These are phyloP conservation scores for Andrena marginata DNA, from an alignment of 2,888 invertebrate species.

Conservation along the genomic window DNA sequence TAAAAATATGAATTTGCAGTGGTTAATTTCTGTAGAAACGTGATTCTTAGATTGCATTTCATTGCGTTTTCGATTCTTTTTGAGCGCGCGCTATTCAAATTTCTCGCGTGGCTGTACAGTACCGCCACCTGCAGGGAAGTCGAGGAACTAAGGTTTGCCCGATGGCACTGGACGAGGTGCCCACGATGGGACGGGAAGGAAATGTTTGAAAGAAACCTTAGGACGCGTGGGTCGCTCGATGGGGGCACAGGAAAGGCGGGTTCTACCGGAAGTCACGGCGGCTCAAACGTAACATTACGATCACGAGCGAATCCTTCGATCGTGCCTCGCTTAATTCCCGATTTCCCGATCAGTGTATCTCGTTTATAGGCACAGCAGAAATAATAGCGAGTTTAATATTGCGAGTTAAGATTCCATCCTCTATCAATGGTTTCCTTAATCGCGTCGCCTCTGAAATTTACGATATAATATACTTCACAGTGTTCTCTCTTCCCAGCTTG, in stretches of 20 bases:
- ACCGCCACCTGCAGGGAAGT: constrained; percentile 22
- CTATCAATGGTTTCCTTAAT: background rate
- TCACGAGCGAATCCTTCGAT: constrained; percentile 37
- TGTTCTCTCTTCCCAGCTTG: background rate
- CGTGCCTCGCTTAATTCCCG: constrained; percentile 37
- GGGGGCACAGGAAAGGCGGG: constrained; percentile 53
- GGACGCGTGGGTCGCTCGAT: constrained; percentile 36
- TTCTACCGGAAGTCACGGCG: constrained; percentile 63
- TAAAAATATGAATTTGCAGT: no score
- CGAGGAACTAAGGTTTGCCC: constrained; percentile 18
- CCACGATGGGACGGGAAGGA: constrained; percentile 41
- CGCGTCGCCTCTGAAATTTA: no score
- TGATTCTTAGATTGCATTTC: no score
- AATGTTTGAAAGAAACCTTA: constrained; percentile 59
- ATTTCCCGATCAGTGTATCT: constrained; percentile 8
- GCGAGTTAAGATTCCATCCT: constrained; percentile 1
- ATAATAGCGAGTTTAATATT: no score
- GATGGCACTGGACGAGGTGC: background rate
- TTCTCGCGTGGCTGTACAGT: background rate
- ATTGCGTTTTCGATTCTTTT: no score
- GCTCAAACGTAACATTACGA: constrained; percentile 58
- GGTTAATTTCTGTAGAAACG: no score
- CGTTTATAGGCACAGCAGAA: background rate
- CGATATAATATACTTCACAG: no score
- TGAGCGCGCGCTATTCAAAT: background rate